A percentile compares a stretch with the other conserved stretches of the same genome.
These are phyloP conservation scores for Decapterus maruadsi DNA, from an alignment of 2,797 vertebrate species.

Conservation along the genomic window DNA sequence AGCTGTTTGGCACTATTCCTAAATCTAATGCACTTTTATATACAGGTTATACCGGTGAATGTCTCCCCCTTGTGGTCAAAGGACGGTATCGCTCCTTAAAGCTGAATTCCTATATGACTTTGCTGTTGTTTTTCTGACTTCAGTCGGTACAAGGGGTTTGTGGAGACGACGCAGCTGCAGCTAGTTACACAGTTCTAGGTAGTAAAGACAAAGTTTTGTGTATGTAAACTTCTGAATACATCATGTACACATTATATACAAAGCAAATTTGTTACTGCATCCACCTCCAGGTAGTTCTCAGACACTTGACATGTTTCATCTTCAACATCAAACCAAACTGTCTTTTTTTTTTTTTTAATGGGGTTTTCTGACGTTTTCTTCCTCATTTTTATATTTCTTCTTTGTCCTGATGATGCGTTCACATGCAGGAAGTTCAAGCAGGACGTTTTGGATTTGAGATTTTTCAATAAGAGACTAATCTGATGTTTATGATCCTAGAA, in stretches of 20 bases:
- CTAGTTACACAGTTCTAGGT: background rate
- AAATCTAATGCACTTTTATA: conserved; percentile 12
- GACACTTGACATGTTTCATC: background rate
- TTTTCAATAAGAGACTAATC: background rate
- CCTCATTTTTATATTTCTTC: background rate
- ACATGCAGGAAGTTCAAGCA: background rate
- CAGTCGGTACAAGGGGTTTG: background rate
- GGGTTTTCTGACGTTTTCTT: background rate
- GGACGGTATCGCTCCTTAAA: background rate
- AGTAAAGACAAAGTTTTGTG: conserved; percentile 1
- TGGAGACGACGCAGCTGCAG: conserved; percentile 18
- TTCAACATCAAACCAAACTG: background rate
- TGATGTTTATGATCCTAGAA: background rate
- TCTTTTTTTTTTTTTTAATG: background rate
- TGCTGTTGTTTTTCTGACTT: background rate
- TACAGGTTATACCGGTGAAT: background rate
- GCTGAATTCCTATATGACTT: background rate
- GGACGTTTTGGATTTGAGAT: background rate
- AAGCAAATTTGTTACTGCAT: conserved; percentile 26
- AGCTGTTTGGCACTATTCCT: conserved; percentile 43
- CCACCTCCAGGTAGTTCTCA: conserved; percentile 13
- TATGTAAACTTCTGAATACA: conserved; percentile 28
- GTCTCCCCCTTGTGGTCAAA: conserved; percentile 36
- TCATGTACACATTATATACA: conserved; percentile 45
- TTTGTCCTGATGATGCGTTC: background rate